These are phyloP conservation scores for Strigops habroptila DNA, from an alignment of 2,113 vertebrate species.

Conservation along the genomic window DNA sequence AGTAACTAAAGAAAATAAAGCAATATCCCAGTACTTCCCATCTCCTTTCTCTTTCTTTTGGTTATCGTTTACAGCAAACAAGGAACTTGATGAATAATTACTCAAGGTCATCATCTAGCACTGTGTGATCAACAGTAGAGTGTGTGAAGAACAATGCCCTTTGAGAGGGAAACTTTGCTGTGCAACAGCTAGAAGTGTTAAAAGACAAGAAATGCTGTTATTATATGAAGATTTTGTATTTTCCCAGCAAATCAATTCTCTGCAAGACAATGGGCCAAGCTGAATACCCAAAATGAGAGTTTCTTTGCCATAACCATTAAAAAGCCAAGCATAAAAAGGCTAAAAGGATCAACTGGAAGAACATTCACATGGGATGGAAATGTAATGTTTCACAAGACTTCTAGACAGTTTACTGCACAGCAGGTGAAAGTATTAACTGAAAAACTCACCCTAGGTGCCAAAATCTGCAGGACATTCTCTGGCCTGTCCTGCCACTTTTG, in stretches of 20 bases:
- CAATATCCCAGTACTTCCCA: background rate
- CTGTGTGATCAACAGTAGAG: background rate
- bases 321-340: background rate
- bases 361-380: background rate
- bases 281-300: background rate
- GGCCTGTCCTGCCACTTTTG: background rate
- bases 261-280: background rate
- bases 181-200: background rate
- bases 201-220: background rate
- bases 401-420: background rate
- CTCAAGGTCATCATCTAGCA: background rate
- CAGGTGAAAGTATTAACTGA: conserved; percentile 23
- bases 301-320: background rate
- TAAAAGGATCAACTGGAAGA: background rate
- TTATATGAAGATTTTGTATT: background rate
- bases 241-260: background rate
- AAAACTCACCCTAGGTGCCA: background rate
- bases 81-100: background rate
- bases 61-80: background rate
- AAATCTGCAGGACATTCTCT: background rate
- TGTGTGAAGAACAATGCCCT: background rate
- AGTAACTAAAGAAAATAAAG: background rate
- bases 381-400: background rate
- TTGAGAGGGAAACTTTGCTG: background rate
- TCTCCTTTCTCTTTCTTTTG: background rate